Conservation (phyloP, 2,113 vertebrate species). For the Ia io region DNA sequence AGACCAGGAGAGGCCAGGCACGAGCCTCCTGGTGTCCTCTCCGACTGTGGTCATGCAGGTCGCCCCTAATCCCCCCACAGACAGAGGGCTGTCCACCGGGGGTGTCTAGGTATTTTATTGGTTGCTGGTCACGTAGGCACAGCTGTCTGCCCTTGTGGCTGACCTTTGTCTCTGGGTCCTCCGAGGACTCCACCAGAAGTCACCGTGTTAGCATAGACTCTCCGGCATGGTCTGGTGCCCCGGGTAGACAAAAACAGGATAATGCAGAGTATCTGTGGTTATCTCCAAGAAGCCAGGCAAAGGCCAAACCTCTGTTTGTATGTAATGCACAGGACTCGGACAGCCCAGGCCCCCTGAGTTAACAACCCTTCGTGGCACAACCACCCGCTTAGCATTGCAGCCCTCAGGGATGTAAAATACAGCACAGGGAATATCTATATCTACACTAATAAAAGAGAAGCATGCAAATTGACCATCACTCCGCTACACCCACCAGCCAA, state of each 20-base stretch:
- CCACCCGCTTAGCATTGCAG: neutral
- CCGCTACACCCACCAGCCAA: no score
- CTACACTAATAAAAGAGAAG: no score
- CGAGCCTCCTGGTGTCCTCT: fast-evolving
- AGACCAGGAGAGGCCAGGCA: neutral
- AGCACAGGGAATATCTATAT: neutral
- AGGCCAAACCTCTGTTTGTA: neutral
- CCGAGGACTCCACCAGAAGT: neutral
- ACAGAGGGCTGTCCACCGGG: fast-evolving
- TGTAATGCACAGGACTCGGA: neutral
- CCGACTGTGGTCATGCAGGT: fast-evolving
- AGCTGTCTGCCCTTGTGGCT: neutral
- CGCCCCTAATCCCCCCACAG: neutral
- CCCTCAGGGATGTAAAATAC: neutral
- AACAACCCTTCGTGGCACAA: neutral
- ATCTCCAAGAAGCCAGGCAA: neutral
- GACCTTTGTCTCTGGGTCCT: neutral
- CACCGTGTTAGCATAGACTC: neutral
- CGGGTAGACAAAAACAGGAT: neutral
- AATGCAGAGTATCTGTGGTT: neutral
- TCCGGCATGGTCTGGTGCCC: neutral
- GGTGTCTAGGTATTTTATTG: neutral
- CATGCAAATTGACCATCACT: no score
- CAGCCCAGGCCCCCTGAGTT: neutral
- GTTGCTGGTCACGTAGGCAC: neutral